Conservation (phyloP, 2,888 invertebrate genomes). For the Stenotaenia linearis region DNA sequence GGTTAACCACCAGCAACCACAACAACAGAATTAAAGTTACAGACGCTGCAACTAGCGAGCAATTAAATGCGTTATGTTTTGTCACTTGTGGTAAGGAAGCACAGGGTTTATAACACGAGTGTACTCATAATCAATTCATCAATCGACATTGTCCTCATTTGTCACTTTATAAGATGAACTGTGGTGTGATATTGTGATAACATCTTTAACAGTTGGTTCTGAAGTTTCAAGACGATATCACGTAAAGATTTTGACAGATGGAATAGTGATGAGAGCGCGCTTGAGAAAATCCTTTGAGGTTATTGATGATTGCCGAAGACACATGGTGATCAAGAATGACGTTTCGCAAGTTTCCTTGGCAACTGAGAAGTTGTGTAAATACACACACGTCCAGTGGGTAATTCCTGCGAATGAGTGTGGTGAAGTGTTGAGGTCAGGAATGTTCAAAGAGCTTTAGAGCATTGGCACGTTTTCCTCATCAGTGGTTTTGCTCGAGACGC, state of each 20-base stretch:
- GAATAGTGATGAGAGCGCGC: background rate
- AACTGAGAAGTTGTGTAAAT: background rate
- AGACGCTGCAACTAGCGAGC: background rate
- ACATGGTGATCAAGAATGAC: background rate
- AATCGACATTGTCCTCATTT: too few relatives aligned
- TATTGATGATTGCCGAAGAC: background rate
- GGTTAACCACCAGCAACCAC: background rate
- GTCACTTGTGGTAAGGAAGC: background rate
- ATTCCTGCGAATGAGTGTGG: constrained; percentile 3
- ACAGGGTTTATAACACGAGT: too few relatives aligned
- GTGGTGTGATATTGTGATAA: background rate
- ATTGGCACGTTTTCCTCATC: constrained; percentile 19
- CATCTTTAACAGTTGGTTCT: background rate
- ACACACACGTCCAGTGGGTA: background rate
- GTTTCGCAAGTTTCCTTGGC: background rate
- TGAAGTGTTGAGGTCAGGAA: constrained; percentile 1
- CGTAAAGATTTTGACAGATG: background rate
- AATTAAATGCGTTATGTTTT: background rate
- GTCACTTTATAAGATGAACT: too few relatives aligned
- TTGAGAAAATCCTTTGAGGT: background rate
- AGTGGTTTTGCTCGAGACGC: background rate
- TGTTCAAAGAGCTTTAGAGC: background rate
- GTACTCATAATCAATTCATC: background rate
- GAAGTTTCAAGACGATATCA: background rate
- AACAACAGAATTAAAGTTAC: background rate